Conservation (phyloP, 2,888 invertebrate species). For the Drosophila rubida region DNA sequence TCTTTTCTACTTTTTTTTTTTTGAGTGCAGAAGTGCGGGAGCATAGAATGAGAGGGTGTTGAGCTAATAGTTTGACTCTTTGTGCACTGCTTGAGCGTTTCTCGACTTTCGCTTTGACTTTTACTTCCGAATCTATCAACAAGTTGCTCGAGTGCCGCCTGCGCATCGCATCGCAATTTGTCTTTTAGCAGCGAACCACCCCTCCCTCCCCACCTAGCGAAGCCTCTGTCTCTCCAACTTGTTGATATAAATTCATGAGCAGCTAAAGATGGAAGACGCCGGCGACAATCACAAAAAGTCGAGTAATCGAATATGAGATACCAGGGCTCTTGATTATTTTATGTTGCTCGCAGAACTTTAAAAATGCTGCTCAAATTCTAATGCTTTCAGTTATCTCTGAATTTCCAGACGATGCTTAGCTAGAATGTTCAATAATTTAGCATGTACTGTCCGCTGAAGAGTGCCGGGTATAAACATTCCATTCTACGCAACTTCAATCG, state of each 20-base stretch:
- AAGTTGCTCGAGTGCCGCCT: slow-evolving; percentile 71
- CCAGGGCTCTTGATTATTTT: not conserved
- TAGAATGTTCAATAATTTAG: too few relatives aligned
- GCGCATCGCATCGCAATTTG: slow-evolving; percentile 52
- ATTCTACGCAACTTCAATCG: slow-evolving; percentile 32
- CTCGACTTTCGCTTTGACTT: slow-evolving; percentile 58
- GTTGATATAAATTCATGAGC: slow-evolving; percentile 74
- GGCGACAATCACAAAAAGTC: slow-evolving; percentile 4
- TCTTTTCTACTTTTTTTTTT: not conserved
- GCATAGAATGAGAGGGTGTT: slow-evolving; percentile 5
- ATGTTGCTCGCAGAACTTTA: too few relatives aligned
- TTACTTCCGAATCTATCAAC: slow-evolving; percentile 77
- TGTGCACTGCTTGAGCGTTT: slow-evolving; percentile 52
- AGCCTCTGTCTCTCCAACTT: slow-evolving; percentile 35
- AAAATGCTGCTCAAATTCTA: too few relatives aligned
- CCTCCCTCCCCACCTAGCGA: not conserved
- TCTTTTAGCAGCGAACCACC: slow-evolving; percentile 31
- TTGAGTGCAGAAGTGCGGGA: not conserved
- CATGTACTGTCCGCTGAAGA: too few relatives aligned
- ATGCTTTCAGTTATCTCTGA: too few relatives aligned
- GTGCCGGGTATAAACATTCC: not conserved
- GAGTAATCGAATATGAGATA: not conserved
- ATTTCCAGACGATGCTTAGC: too few relatives aligned
- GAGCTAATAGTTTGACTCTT: slow-evolving; percentile 71
- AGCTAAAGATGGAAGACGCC: slow-evolving; percentile 33